Percentiles rank a stretch among this genome's conserved stretches.
phyloP scores from a whole-genome alignment of 1,140 invertebrate genomes.

The Pogonognathellus flavescens region DNA sequence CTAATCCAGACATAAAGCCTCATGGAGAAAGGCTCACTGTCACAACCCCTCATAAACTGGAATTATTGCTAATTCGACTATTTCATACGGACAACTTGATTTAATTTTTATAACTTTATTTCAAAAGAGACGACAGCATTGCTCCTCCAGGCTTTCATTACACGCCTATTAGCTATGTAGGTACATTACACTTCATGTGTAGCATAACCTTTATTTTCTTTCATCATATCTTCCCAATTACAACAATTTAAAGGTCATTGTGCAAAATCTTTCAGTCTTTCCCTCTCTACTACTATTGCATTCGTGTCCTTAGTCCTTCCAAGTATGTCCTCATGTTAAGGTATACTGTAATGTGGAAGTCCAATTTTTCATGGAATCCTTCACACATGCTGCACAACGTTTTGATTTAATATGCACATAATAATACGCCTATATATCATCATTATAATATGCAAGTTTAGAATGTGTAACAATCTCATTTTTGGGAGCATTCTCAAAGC shows the following conservation, averaged over 20 bases:
- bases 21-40: slow-evolving; percentile 31
- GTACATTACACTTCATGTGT: neutral
- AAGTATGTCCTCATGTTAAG: no score
- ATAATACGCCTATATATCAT: no score
- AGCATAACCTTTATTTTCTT: neutral
- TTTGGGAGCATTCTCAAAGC: no score
- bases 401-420: no score
- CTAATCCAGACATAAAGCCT: slow-evolving; percentile 42
- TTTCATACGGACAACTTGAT: slow-evolving; percentile 43
- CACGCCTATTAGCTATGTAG: neutral
- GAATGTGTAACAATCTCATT: no score
- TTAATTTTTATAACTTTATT: slow-evolving; percentile 54
- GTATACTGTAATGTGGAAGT: no score
- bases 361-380: no score
- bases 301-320: neutral
- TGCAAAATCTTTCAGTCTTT: neutral
- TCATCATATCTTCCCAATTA: neutral
- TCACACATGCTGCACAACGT: no score
- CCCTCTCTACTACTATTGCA: neutral
- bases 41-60: slow-evolving; percentile 48
- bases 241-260: neutral
- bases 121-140: neutral
- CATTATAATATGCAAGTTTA: no score
- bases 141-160: neutral
- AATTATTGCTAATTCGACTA: slow-evolving; percentile 54